These are phyloP conservation scores for Drosophila tanythrix DNA, from an alignment of 2,888 invertebrate species.

Conservation along the genomic window DNA sequence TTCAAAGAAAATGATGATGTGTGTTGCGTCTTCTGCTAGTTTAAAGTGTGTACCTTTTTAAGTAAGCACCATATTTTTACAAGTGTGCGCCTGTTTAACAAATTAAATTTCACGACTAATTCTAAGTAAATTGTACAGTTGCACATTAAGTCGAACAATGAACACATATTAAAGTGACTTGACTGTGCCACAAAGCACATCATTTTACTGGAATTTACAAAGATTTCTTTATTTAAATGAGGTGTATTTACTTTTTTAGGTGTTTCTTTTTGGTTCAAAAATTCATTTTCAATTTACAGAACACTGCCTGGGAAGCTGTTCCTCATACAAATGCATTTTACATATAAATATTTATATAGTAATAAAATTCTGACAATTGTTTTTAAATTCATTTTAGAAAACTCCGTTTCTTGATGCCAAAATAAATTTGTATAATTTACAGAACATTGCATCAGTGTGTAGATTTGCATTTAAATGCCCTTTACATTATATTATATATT, in stretches of 20 bases:
- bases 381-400: not conserved
- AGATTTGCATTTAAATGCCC: not conserved
- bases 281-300: not conserved
- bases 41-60: conserved; percentile 77
- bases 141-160: conserved; percentile 62
- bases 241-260: not conserved
- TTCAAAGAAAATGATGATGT: conserved; percentile 23
- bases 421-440: not conserved
- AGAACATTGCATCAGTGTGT: not conserved
- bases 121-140: conserved; percentile 72
- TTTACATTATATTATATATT: not conserved
- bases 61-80: conserved; percentile 63
- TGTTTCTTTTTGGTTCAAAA: not conserved
- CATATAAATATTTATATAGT: not conserved
- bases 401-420: not conserved
- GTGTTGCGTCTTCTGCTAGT: conserved; percentile 75
- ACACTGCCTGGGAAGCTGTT: not conserved
- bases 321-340: not conserved
- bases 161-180: conserved; percentile 61
- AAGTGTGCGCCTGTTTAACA: conserved; percentile 68
- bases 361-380: not conserved
- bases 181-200: conserved; percentile 51
- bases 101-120: conserved; percentile 63
- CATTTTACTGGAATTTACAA: conserved; percentile 55
- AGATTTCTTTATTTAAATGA: not conserved